Percentiles rank a stretch among this genome's conserved stretches.
Conservation (phyloP, 2,113 vertebrate genomes). For the Apteryx mantelli region DNA sequence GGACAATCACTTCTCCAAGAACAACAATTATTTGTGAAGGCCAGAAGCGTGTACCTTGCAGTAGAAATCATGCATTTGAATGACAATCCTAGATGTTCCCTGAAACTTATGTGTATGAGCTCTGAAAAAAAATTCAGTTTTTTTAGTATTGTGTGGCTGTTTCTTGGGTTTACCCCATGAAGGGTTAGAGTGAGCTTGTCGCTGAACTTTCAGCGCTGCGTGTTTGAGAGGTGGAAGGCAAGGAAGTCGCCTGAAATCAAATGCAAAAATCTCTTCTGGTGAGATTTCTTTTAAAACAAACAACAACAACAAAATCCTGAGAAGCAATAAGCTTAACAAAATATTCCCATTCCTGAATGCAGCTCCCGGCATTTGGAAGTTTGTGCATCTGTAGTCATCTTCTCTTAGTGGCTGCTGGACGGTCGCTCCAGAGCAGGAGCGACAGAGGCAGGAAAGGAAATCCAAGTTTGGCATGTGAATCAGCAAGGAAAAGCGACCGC, state of each 20-base stretch:
- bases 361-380: not conserved
- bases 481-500: not conserved
- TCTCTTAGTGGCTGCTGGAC: too few relatives aligned
- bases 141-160: not conserved
- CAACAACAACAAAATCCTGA: not conserved
- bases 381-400: not conserved
- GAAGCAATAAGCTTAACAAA: not conserved
- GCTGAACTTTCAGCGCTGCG: not conserved
- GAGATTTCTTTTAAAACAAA: not conserved
- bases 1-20: not conserved
- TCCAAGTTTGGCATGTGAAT: not conserved
- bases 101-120: not conserved
- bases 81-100: not conserved
- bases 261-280: not conserved
- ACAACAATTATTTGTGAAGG: not conserved
- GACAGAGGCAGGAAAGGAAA: too few relatives aligned
- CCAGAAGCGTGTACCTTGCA: not conserved
- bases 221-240: not conserved
- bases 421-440: not conserved
- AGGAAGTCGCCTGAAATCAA: not conserved
- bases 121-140: not conserved
- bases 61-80: not conserved
- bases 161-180: too few relatives aligned
- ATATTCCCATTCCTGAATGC: not conserved
- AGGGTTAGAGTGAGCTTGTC: too few relatives aligned